phyloP scores from a whole-genome alignment of 2,113 vertebrate species.

The Etia nguti region DNA sequence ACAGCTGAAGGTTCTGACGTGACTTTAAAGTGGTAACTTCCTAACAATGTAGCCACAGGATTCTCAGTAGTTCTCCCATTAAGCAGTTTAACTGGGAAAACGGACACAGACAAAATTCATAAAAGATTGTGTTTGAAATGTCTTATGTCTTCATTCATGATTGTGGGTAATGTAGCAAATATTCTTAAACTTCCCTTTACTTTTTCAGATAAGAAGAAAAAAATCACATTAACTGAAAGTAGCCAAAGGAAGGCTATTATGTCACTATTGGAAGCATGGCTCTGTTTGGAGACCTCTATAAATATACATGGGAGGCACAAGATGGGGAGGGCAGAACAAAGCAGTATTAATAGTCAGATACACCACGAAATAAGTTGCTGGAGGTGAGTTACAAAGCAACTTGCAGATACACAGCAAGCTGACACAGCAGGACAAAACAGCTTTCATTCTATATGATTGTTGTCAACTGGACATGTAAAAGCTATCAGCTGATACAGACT shows the following conservation, averaged over 20 bases:
- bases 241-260: not conserved
- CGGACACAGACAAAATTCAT: not conserved
- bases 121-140: not conserved
- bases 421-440: not conserved
- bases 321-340: not conserved
- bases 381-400: not conserved
- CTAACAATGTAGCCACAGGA: not conserved
- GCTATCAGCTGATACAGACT: not conserved
- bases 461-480: not conserved
- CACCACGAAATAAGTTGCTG: not conserved
- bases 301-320: not conserved
- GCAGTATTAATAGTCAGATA: not conserved
- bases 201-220: not conserved
- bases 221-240: not conserved
- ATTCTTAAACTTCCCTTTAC: not conserved
- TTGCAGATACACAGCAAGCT: not conserved
- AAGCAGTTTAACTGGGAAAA: not conserved
- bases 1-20: not conserved
- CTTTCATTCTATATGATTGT: not conserved
- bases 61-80: not conserved
- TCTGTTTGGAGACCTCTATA: not conserved
- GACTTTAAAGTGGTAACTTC: not conserved
- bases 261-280: not conserved
- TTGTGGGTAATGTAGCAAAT: not conserved
- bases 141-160: not conserved